Base-by-base conservation (phyloP, 1,140 invertebrate species). In the Meteorus sp. region DNA sequence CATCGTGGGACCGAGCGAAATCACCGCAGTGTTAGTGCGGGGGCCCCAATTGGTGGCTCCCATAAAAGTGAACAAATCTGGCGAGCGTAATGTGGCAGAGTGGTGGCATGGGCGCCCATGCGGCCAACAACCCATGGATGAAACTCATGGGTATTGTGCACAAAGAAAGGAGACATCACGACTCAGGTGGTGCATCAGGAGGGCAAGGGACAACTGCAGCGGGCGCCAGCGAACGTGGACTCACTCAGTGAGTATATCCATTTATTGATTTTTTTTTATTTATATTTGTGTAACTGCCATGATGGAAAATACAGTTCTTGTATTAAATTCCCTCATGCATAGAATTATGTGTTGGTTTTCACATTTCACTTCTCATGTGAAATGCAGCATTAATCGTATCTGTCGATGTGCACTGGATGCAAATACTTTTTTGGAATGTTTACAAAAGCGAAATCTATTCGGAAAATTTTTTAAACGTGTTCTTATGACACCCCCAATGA, bases 111-210 rank as follows among this genome's bases (percentile, higher is more conserved):
- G 87, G 88, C 70, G 84, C 86, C 80, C 86, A 88, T 70, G 84
- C 81, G 65, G 81, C 82, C 69, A 89, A 89, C 84, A 90, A 89
- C 78, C 88, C 88, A 62, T 90, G 88, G 88, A 88, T 89, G 85
- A 89, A 89, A 72, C 80, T 90, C 51, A 90, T 90, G 88, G 88
- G 88, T 63, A 90, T 90, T 68, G 88, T 90, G 47, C 88, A 89
- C 80, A 89, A 89, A 77, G 86, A 88, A 72, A 75, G 86, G 50
- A 77, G 87, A 7, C 83, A 83, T 66, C 84, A 85, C 74, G 85
- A 87, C 60, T 79, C 83, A 37, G 83, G 83, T 55, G 80, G 80
- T 23, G 78, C 80, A 59, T 62, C 70, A 55, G 81, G 81, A 52
- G 76, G 77, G 27, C 81, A 83, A 58, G 70, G 64, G 31, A 79